Percentiles rank a stretch among this genome's conserved stretches.
Conservation (phyloP, 2,113 vertebrate genomes). For the Xenopus borealis region DNA sequence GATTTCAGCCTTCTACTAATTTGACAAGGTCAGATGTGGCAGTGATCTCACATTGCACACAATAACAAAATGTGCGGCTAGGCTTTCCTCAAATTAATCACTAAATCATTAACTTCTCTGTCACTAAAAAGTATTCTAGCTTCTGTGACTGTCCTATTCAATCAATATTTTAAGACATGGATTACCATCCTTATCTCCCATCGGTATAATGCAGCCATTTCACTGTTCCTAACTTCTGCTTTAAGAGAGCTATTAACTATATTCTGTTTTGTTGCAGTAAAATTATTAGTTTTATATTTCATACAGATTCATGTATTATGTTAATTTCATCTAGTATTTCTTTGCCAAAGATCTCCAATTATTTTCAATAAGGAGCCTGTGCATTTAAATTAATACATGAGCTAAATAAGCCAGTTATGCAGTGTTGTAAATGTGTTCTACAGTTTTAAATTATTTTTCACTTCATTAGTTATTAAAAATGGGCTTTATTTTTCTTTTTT, state of each 20-base stretch:
- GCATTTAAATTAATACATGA: too few species aligned
- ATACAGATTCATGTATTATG: not conserved
- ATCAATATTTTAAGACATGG: constrained; percentile 69
- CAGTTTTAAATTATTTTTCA: too few species aligned
- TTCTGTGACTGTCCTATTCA: constrained; percentile 66
- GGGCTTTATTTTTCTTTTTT: too few species aligned
- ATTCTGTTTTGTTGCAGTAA: constrained; percentile 51
- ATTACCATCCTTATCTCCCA: constrained; percentile 67
- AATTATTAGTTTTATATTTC: constrained; percentile 42
- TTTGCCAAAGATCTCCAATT: too few species aligned
- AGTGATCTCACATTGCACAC: constrained; percentile 53
- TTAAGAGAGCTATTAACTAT: constrained; percentile 43
- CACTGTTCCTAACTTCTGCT: constrained; percentile 48
- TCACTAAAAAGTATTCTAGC: constrained; percentile 65
- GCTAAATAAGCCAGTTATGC: too few species aligned
- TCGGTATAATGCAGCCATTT: constrained; percentile 57
- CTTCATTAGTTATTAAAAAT: too few species aligned
- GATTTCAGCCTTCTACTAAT: constrained; percentile 54
- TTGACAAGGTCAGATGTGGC: constrained; percentile 57
- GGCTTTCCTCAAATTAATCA: constrained; percentile 56
- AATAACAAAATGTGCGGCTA: constrained; percentile 57
- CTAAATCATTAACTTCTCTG: constrained; percentile 73
- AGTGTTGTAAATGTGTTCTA: too few species aligned
- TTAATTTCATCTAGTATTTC: too few species aligned
- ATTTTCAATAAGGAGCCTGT: too few species aligned